phyloP scores from a whole-genome alignment of 2,888 invertebrate species.

The Phasia obesa region DNA sequence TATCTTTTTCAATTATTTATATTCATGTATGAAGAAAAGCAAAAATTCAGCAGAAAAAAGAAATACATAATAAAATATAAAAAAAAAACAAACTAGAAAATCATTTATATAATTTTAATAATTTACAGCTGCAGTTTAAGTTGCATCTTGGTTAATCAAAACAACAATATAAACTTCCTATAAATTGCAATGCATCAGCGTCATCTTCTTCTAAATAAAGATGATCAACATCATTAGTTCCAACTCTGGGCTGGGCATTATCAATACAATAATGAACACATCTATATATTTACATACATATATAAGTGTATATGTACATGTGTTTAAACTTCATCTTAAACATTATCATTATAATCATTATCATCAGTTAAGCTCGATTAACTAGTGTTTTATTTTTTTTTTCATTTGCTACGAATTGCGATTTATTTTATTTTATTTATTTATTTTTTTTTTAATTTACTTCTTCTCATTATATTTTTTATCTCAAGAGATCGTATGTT shows the following conservation, averaged over 20 bases:
- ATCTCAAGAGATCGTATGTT: slow-evolving; percentile 52
- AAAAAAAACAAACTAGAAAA: slow-evolving; percentile 52
- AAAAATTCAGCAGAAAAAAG: not conserved
- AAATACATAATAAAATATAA: slow-evolving; percentile 1
- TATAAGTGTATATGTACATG: not conserved
- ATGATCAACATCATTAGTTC: slow-evolving; percentile 18
- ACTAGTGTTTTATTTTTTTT: slow-evolving; percentile 70
- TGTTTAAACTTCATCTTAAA: slow-evolving; percentile 28
- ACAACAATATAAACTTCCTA: slow-evolving; percentile 65
- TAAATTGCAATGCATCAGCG: slow-evolving; percentile 60
- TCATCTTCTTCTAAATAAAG: slow-evolving; percentile 33
- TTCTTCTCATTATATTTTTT: slow-evolving; percentile 21
- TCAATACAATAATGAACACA: slow-evolving; percentile 23
- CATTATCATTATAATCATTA: slow-evolving; percentile 43
- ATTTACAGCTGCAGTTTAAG: slow-evolving; percentile 68
- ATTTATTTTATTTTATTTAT: slow-evolving; percentile 42
- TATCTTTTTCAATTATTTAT: slow-evolving; percentile 42
- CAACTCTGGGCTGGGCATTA: slow-evolving; percentile 28
- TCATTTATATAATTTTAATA: slow-evolving; percentile 69
- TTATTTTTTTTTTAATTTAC: not conserved
- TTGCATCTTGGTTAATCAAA: slow-evolving; percentile 48
- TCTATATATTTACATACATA: not conserved
- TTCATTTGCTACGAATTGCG: slow-evolving; percentile 51
- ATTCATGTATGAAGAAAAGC: not conserved
- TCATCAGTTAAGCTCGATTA: slow-evolving; percentile 70